Evolutionary conservation across 2,113 vertebrate genomes (phyloP), one percentile per base, ranked within the genome.

Genomic region (Tricholaema leucomelas): DNA sequence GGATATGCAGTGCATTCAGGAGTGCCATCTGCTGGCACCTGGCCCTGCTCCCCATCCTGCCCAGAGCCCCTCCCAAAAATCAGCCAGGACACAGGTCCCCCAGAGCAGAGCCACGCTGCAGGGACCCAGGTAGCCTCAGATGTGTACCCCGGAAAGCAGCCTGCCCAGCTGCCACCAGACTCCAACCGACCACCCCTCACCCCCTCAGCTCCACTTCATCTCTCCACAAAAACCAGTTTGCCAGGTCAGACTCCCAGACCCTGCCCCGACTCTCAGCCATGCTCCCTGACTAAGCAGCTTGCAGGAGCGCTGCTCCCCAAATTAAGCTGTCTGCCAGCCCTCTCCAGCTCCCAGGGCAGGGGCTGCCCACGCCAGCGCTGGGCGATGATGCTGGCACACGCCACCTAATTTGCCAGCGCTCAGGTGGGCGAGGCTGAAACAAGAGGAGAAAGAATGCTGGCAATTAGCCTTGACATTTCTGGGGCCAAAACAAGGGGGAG

Each of bases 301-400:
- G 15, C 20, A 46, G 46, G 33, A 52, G 4, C 18, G 1, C 36
- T 25, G 33, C 58, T 42, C 42, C 58, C 35, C 60, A 79, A 2
- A 30, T 8, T 2, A 61, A 84, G 25, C 15, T 15, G 44, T 55
- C 55, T 16, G 10, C 14, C 30, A 48, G 27, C n/a, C 69, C 79
- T 65, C 35, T 8, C 35, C 55, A 31, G 59, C 20, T 24, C 46
- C 69, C 4, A 2, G 25, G 30, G 28, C 71, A 71, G 35, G 24
- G 52, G 30, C 40, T 85, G 72, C 60, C 78, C 74, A n/a, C 7
- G 1, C 9, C 72, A 44, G 36, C 36, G 5, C 54, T 2, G 23
- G 40, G 31, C 1, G 0, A 7, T 5, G 40, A 18, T 24, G 18
- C 44, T 21, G 19, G 0, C 5, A 21, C 64, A 15, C 7, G 3